Evolutionary conservation across 2,797 vertebrate species (phyloP).

Genomic region (Dallia pectoralis): DNA sequence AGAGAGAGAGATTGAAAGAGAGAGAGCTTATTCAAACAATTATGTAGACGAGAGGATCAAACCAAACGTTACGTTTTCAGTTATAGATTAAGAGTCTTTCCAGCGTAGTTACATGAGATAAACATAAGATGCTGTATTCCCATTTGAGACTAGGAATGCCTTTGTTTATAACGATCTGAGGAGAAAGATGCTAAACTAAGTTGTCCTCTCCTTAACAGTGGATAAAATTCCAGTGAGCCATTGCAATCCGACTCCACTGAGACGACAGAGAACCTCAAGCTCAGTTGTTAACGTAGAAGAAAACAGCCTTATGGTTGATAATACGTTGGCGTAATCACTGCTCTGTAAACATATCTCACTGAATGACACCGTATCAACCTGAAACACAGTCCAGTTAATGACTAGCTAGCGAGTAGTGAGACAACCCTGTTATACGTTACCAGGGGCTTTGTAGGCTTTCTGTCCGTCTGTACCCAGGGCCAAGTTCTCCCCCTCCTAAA

Average conservation of each 20-base stretch:
- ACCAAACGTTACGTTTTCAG: too few species aligned
- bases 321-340: background rate
- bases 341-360: background rate
- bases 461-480: conserved; percentile 38
- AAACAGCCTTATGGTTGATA: background rate
- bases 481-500: conserved; percentile 52
- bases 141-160: background rate
- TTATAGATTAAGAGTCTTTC: background rate
- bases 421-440: conserved; percentile 56
- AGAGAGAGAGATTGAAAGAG: conserved; percentile 46
- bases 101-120: background rate
- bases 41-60: background rate
- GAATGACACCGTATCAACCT: background rate
- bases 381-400: background rate
- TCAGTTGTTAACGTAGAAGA: too few species aligned
- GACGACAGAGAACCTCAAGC: background rate
- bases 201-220: background rate
- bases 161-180: background rate
- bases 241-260: background rate
- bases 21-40: conserved; percentile 20
- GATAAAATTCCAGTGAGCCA: background rate
- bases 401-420: conserved; percentile 23
- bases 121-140: background rate
- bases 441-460: conserved; percentile 50
- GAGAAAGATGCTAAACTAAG: background rate